Evolutionary conservation across 92 coral and sea anemone genomes (phyloP), one percentile per base, ranked within the genome.

Genomic region (Scolanthus callimorphus): DNA sequence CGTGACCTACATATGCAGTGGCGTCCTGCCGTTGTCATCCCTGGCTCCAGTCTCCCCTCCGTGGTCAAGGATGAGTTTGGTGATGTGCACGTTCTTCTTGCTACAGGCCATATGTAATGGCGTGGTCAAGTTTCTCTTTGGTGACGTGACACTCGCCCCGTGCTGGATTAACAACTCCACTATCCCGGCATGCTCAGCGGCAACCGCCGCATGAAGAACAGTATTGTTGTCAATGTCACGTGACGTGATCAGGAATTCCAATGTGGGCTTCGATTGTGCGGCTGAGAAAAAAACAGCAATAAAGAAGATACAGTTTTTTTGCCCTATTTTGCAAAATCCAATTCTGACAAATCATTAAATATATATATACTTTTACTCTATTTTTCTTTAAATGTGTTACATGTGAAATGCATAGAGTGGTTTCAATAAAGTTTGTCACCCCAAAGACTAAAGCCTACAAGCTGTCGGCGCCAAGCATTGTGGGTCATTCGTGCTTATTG

Each of bases 81-180:
- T 78, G 56, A 86, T 51, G 11, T 77, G 64, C 15, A 69, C 20
- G 54, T 79, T 69, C n/a, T 92, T 92, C 49, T 85, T 72, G 20
- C 45, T 29, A 4, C 88, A 74, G 24, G 92, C 97, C 25, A 80
- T 44, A 41, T 79, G 89, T 26, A 89, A 52, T 9, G 92, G 81
- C 17, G 97, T 85, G 17, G 56, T 66, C 30, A 63, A 56, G 46
- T 43, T 76, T 15, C 43, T 47, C n/a, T 62, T 66, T 1, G 29
- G 48, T 2, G 50, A 46, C 67, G 80, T 66, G 23, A 64, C 80
- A 20, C 49, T 49, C 21, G 77, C 74, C 1, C 79, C 80, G 13
- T 69, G 38, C 2, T 55, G 46, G 12, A 85, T 50, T 6, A 80
- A 64, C 55, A 58, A 39, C 50, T 63, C 55, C 1, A 55, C 92